These are phyloP conservation scores for Pristionchus maxplancki DNA, from an alignment of 2,888 invertebrate genomes.

Conservation along the genomic window DNA sequence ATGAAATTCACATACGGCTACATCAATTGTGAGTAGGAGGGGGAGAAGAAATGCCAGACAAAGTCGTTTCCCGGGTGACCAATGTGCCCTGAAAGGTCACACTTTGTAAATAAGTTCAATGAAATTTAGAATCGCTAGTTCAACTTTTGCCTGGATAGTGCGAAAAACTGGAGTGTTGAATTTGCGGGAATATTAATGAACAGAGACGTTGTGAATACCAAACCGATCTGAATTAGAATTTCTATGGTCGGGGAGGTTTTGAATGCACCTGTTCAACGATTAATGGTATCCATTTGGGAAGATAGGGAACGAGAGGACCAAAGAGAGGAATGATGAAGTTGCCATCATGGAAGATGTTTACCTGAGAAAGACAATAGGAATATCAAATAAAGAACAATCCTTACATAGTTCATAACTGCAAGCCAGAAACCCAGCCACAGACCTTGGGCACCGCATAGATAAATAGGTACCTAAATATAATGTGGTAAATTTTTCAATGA, in stretches of 20 bases:
- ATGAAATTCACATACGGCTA: background rate
- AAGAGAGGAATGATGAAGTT: constrained; percentile 1
- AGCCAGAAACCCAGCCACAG: background rate
- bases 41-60: background rate
- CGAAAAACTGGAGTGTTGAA: background rate
- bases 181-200: background rate
- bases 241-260: background rate
- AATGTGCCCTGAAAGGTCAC: background rate
- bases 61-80: background rate
- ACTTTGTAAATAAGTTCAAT: background rate
- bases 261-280: background rate
- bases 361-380: background rate
- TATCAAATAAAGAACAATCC: background rate
- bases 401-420: constrained; percentile 2
- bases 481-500: background rate
- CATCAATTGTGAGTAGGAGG: background rate
- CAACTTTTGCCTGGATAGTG: constrained; percentile 3
- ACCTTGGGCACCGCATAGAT: background rate
- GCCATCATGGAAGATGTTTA: background rate
- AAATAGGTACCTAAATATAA: background rate
- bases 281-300: background rate
- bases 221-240: background rate
- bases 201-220: background rate
- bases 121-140: background rate
- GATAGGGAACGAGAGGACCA: background rate